phyloP scores from a whole-genome alignment of 2,888 invertebrate species.

The Polylopha cassiicola region DNA sequence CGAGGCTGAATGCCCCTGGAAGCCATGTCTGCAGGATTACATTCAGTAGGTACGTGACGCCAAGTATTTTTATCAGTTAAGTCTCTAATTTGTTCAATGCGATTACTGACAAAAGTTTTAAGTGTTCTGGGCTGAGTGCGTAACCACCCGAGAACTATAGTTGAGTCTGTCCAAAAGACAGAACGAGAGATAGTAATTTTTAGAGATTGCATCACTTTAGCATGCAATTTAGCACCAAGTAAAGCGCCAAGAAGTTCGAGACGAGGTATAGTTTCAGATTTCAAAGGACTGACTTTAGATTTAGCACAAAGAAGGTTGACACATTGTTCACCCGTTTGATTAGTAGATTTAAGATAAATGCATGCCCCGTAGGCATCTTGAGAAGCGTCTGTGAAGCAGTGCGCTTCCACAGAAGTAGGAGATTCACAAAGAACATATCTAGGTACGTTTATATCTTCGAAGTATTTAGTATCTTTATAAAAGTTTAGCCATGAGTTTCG shows the following conservation, averaged over 20 bases:
- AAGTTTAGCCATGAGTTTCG: background rate
- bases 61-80: constrained; percentile 6
- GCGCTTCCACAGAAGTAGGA: constrained; percentile 1
- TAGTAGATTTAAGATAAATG: background rate
- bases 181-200: too few species aligned
- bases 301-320: too few species aligned
- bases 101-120: background rate
- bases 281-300: too few species aligned
- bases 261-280: constrained; percentile 5
- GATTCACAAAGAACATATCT: constrained; percentile 2
- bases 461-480: background rate
- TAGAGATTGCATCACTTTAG: too few species aligned
- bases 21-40: constrained; percentile 6
- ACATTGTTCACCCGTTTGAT: too few species aligned
- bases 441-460: background rate
- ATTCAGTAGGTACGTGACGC: constrained; percentile 7
- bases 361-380: constrained; percentile 6
- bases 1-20: background rate
- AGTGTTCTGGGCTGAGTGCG: too few species aligned
- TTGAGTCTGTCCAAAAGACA: too few species aligned
- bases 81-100: constrained; percentile 6
- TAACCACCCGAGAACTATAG: too few species aligned
- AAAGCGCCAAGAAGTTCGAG: constrained; percentile 2
- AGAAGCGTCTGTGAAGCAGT: constrained; percentile 3
- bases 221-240: too few species aligned